These are phyloP conservation scores for Bacillus rossius DNA, from an alignment of 1,140 invertebrate genomes.

Conservation along the genomic window DNA sequence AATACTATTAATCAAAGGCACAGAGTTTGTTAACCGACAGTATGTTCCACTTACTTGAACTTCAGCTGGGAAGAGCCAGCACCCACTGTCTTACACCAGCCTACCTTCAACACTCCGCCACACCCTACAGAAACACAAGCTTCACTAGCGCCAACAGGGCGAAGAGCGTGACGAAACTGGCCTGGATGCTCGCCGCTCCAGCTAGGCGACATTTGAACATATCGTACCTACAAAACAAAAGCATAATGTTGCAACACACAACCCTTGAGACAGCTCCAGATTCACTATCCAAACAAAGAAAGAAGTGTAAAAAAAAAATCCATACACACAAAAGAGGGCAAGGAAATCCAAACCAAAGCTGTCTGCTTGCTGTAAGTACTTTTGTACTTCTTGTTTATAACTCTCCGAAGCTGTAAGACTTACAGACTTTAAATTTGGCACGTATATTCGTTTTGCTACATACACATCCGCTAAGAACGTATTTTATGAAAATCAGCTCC, in stretches of 20 bases:
- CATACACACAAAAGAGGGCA: not conserved
- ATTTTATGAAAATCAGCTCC: too few species aligned
- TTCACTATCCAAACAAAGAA: not conserved
- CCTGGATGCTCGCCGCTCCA: constrained; percentile 58
- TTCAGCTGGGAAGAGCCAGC: too few species aligned
- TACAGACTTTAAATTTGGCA: too few species aligned
- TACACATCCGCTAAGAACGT: too few species aligned
- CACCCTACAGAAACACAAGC: constrained; percentile 25
- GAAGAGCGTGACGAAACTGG: constrained; percentile 41
- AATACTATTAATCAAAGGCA: too few species aligned
- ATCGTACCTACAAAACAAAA: constrained; percentile 55
- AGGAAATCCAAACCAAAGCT: not conserved
- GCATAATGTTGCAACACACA: not conserved
- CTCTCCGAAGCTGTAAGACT: too few species aligned
- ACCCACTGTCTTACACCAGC: too few species aligned
- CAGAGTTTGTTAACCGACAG: too few species aligned
- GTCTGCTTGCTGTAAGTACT: not conserved
- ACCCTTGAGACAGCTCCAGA: not conserved
- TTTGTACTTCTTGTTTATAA: too few species aligned
- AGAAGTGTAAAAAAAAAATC: not conserved
- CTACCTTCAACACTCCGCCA: not conserved
- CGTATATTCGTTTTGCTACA: too few species aligned
- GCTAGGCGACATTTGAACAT: constrained; percentile 90
- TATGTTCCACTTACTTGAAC: too few species aligned
- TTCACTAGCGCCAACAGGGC: constrained; percentile 23